Evolutionary conservation across 2,888 invertebrate genomes (phyloP).

Genomic region (Volucella zonaria): DNA sequence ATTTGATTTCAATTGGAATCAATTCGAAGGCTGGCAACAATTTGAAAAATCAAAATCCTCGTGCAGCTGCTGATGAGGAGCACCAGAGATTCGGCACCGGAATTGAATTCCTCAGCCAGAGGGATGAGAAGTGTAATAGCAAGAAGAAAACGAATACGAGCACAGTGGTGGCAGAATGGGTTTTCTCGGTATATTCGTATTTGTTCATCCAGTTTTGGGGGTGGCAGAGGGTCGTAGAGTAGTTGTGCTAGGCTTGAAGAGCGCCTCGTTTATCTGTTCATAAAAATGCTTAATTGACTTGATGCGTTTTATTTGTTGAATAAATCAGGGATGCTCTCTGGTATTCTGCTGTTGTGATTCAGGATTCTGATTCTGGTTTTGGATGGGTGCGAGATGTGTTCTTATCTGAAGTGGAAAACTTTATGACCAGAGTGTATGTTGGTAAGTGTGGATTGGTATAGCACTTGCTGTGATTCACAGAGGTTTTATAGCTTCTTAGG

Average conservation of each 20-base stretch:
- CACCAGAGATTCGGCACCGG: neutral
- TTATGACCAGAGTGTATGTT: conserved; percentile 53
- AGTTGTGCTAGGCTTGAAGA: conserved; percentile 48
- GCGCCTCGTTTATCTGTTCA: conserved; percentile 66
- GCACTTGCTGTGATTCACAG: conserved; percentile 49
- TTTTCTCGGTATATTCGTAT: conserved; percentile 57
- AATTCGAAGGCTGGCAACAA: conserved; percentile 70
- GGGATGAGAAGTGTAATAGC: neutral
- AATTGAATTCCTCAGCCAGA: too few relatives aligned
- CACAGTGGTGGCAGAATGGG: conserved; percentile 6
- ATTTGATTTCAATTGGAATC: conserved; percentile 72
- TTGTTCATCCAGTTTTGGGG: conserved; percentile 46
- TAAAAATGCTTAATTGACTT: conserved; percentile 73
- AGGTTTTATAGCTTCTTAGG: conserved; percentile 39
- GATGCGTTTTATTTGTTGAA: conserved; percentile 71
- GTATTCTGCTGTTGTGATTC: neutral
- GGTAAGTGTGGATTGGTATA: conserved; percentile 52
- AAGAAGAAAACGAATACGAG: neutral
- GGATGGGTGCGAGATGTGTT: neutral
- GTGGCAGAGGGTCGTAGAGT: neutral
- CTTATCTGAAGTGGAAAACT: conserved; percentile 42
- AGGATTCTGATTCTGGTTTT: too few relatives aligned
- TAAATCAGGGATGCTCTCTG: conserved; percentile 59
- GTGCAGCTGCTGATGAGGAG: conserved; percentile 40
- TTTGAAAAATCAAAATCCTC: conserved; percentile 69